These are phyloP conservation scores for Chlorops oryzae DNA, from an alignment of 1,140 invertebrate genomes.

Conservation along the genomic window DNA sequence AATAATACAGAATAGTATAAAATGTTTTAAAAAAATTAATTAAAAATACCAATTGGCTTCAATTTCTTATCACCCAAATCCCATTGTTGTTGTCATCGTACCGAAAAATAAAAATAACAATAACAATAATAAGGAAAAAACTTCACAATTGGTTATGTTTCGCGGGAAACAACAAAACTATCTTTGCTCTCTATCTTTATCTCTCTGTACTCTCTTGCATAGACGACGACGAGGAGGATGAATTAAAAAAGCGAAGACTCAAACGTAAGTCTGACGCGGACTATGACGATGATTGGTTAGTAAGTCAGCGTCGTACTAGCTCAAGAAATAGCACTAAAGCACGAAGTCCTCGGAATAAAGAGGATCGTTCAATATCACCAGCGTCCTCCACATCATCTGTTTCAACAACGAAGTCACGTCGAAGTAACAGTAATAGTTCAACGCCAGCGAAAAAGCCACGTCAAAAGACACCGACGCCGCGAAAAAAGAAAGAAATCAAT, in stretches of 20 bases:
- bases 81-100: too few relatives aligned
- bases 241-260: conserved; percentile 34
- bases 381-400: conserved; percentile 38
- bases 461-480: conserved; percentile 32
- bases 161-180: too few relatives aligned
- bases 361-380: conserved; percentile 41
- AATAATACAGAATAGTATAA: too few relatives aligned
- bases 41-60: too few relatives aligned
- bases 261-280: conserved; percentile 42
- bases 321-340: conserved; percentile 36
- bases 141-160: too few relatives aligned
- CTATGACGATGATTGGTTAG: conserved; percentile 45
- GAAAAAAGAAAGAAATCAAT: conserved; percentile 33
- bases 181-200: too few relatives aligned
- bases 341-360: conserved; percentile 35
- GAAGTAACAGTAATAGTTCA: too few relatives aligned
- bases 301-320: conserved; percentile 25
- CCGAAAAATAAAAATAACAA: too few relatives aligned
- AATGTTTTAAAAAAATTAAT: too few relatives aligned
- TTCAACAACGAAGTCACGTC: conserved; percentile 12
- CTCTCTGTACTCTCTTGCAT: conserved; percentile 17
- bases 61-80: too few relatives aligned
- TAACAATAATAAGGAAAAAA: too few relatives aligned
- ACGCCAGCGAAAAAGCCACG: conserved; percentile 26
- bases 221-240: conserved; percentile 40